phyloP scores from a whole-genome alignment of 2,113 vertebrate genomes.

The Erinaceus europaeus region DNA sequence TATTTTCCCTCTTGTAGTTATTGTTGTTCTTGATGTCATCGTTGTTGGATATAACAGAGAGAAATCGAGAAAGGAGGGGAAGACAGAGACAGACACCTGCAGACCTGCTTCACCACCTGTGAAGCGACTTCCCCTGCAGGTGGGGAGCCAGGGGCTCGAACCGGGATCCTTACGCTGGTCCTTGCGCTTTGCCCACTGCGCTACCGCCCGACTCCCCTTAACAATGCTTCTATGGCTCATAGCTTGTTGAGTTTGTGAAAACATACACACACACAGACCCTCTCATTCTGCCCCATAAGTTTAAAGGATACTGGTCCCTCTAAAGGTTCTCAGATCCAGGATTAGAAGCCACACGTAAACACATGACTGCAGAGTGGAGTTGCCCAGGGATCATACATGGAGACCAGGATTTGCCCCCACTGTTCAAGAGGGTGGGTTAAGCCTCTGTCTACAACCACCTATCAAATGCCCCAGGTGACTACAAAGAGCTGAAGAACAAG shows the following conservation, averaged over 20 bases:
- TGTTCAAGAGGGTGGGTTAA: background rate
- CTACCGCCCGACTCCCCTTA: no score
- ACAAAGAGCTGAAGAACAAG: background rate
- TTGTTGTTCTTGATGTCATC: no score
- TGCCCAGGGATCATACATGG: background rate
- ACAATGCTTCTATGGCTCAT: background rate
- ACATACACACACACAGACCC: fast-evolving
- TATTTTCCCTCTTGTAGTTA: no score
- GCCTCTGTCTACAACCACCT: background rate
- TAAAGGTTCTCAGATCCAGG: conserved; percentile 17
- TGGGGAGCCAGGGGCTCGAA: no score
- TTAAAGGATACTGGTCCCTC: background rate
- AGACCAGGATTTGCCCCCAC: background rate
- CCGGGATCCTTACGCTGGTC: no score
- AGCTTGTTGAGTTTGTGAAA: background rate
- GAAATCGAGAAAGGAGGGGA: no score
- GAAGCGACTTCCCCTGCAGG: no score
- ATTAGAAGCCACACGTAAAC: background rate
- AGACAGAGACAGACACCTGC: no score
- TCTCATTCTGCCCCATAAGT: background rate
- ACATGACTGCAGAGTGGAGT: background rate
- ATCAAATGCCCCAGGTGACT: background rate
- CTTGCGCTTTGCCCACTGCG: no score
- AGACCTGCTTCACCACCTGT: no score
- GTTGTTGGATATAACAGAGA: no score